Base-by-base conservation (phyloP, 2,888 invertebrate genomes). In the Drosophila antonietae region DNA sequence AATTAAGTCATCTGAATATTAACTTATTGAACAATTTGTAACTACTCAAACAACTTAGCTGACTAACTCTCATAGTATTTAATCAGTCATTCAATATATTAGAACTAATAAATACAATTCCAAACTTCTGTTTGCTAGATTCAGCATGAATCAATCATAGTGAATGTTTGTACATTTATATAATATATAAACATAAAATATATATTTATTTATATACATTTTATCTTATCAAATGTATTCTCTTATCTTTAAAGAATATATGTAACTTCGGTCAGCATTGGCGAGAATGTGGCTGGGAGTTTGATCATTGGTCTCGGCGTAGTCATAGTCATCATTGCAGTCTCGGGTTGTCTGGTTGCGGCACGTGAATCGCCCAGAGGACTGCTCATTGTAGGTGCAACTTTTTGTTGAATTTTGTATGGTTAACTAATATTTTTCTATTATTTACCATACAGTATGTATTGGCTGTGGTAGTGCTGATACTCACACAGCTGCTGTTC, bases 341-440 rank as follows among this genome's bases (percentile, higher is more conserved):
- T 91, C 63, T 88, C 90, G 64, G 91, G 92, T 18, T 91, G 87
- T 35, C 49, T 91, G 68, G 92, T 91, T 1, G 90, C 90, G 18
- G 83, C 88, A 56, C 91, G 91, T 20, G 90, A 91, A 60, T 81
- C 90, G 4, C 83, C 83, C 33, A 73, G 73, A 4, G 80, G 87
- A 31, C 60, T 91, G 39, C 63, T 90, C 46, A 73, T 88, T 33
- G 91, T 91, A 74, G 56, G 91, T 84, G 18, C 2, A n/a, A 18
- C 3, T 12, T 8, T 5, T 12, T 3, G n/a, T 0, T 4, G 28
- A 41, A 6, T n/a, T 12, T 9, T 10, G 6, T 31, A 23, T n/a
- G 15, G 4, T 2, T 3, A 39, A 37, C 20, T 46, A 44, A 55
- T 6, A 2, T n/a, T 8, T 4, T 33, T 28, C 28, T 28, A 28